Base-by-base conservation (phyloP, 2,888 invertebrate species). In the Drosophila colorata region DNA sequence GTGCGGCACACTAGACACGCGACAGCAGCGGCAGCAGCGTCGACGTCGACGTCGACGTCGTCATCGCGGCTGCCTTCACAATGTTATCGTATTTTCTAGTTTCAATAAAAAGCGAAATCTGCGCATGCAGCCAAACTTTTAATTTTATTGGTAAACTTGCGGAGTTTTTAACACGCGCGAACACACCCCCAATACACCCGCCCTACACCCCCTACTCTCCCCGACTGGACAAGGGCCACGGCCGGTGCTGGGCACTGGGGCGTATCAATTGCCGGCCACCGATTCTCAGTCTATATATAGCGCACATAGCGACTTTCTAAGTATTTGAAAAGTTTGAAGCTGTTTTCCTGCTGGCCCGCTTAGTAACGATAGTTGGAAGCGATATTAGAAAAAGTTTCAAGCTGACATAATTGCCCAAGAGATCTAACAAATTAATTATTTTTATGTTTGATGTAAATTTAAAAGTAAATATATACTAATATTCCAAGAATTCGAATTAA, bases 141-240 rank as follows among this genome's bases (percentile, higher is more conserved):
- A 88, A 87, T 87, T 88, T 88, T 85, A 87, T 87, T 87, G 86
- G 80, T 75, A 88, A 87, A 80, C 82, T 87, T 87, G 74, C 66
- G 47, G 69, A 69, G 69, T 74, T 81, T 81, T 81, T 41, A 43
- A 64, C 60, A 51, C 40, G 47, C 46, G 53, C 31, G 9, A 31
- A 4, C 48, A 20, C 16, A 4, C 9, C 14, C 20, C 51, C 16
- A 11, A 28, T 28, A 28, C 28, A 28, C 28, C 28, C 2, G 9
- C 9, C 2, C 8, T 9, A 1, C 3, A 9, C 9, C 11, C 16
- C 51, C 43, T n/a, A 4, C 38, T 28, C 37, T 33, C 55, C 3
- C 33, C 11, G 41, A 52, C n/a, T 56, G 66, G 69, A 55, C 76
- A 64, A 35, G 57, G 31, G 43, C 44, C 31, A 47, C 18, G 14